Evolutionary conservation across 2,888 invertebrate genomes (phyloP).

Genomic region (Cremastinae sp.): DNA sequence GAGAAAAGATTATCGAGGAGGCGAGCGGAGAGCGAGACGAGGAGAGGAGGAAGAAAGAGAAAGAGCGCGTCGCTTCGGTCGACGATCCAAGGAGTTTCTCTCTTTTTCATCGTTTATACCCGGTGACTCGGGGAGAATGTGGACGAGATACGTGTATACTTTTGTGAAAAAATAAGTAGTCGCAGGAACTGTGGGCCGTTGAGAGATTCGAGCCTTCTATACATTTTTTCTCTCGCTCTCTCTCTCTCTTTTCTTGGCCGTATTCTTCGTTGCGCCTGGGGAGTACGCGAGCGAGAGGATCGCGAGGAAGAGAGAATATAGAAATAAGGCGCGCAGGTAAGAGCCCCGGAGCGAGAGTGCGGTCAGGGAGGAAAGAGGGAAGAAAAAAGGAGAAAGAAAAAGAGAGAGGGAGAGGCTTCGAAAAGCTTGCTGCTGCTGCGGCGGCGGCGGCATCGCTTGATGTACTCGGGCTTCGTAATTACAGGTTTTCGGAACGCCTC

Average conservation of each 20-base stretch:
- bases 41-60: slow-evolving; percentile 41
- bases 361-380: slow-evolving; percentile 47
- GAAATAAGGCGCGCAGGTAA: slow-evolving; percentile 46
- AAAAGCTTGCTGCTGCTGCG: slow-evolving; percentile 58
- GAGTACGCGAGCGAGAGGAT: slow-evolving; percentile 45
- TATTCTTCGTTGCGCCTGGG: slow-evolving; percentile 27
- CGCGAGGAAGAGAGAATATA: slow-evolving; percentile 32
- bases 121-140: slow-evolving; percentile 52
- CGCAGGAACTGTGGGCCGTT: slow-evolving; percentile 37
- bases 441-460: slow-evolving; percentile 78
- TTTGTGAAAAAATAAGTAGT: slow-evolving; percentile 60
- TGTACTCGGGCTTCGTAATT: slow-evolving; percentile 79
- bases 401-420: slow-evolving; percentile 60
- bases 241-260: slow-evolving; percentile 16
- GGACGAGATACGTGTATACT: slow-evolving; percentile 57
- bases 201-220: slow-evolving; percentile 23
- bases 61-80: slow-evolving; percentile 37
- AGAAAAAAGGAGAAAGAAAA: slow-evolving; percentile 61
- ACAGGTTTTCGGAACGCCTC: slow-evolving; percentile 78
- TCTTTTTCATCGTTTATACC: slow-evolving; percentile 51
- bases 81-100: slow-evolving; percentile 40
- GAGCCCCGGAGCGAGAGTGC: slow-evolving; percentile 44
- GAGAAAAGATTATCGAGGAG: slow-evolving; percentile 56
- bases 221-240: slow-evolving; percentile 9
- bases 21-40: slow-evolving; percentile 42